phyloP scores from a whole-genome alignment of 1,140 invertebrate genomes.

The Drosophila bifasciata region DNA sequence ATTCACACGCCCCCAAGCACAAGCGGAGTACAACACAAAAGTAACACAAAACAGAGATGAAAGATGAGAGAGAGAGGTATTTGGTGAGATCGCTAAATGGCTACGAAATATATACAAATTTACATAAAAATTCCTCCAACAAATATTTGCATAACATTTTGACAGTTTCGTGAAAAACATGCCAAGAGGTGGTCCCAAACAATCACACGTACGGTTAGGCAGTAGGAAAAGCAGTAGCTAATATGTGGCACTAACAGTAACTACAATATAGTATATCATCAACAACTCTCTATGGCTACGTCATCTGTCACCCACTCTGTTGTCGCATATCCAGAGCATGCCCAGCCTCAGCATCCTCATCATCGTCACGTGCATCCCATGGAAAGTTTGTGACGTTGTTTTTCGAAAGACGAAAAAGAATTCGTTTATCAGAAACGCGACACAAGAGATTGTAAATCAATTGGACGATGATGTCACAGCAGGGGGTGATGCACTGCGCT shows the following conservation, averaged over 20 bases:
- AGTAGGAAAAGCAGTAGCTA: slow-evolving; percentile 15
- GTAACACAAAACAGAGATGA: slow-evolving; percentile 17
- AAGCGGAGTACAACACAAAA: slow-evolving; percentile 32
- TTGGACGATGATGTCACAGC: slow-evolving; percentile 36
- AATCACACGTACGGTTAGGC: slow-evolving; percentile 20
- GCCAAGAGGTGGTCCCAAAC: slow-evolving; percentile 67
- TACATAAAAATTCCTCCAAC: slow-evolving; percentile 67
- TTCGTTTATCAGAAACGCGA: slow-evolving; percentile 54
- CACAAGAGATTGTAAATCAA: slow-evolving; percentile 66
- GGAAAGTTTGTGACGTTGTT: slow-evolving; percentile 65
- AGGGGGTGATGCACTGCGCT: slow-evolving; percentile 1
- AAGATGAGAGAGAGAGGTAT: slow-evolving; percentile 30
- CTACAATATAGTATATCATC: slow-evolving; percentile 9
- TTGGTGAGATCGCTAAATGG: slow-evolving; percentile 42
- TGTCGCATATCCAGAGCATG: slow-evolving; percentile 20
- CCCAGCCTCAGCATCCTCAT: slow-evolving; percentile 25
- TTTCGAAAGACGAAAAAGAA: slow-evolving; percentile 19
- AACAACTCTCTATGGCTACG: slow-evolving; percentile 24
- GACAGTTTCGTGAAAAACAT: slow-evolving; percentile 79
- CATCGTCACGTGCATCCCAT: slow-evolving; percentile 43
- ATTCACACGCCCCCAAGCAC: slow-evolving; percentile 76
- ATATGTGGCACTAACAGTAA: neutral
- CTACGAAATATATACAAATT: slow-evolving; percentile 50
- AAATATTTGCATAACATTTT: slow-evolving; percentile 78
- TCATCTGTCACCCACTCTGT: slow-evolving; percentile 42